Base-by-base conservation (phyloP, 2,888 invertebrate genomes). In the Tiliacea citrago region DNA sequence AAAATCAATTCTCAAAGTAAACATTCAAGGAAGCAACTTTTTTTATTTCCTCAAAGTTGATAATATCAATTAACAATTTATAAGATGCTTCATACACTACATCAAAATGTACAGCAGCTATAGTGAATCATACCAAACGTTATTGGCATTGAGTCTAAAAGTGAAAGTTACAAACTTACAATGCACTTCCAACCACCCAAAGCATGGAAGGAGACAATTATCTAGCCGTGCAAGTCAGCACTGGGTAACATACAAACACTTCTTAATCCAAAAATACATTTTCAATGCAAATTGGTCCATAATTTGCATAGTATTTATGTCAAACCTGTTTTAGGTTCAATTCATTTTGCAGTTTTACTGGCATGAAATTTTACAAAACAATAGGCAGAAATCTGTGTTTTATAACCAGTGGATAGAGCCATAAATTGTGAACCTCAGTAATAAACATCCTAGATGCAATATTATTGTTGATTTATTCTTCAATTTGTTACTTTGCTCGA, bases 101-200 rank as follows among this genome's bases (percentile, higher is more conserved):
- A 87, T 88, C 80, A 78, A 86, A 89, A 87, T 89, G 82, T 88
- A 85, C 77, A 86, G 82, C 84, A 81, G 75, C 79, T 86, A 85
- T 90, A 91, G 92, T 96, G 96, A 96, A 92, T 96, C 95, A 95
- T 92, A 91, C 91, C 82, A 86, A 91, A 94, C 90, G 92, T 95
- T 95, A 95, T 92, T 94, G 95, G 95, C 95, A 95, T 95, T 95
- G 94, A 95, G 93, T 93, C 90, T 93, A 95, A 94, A 96, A 96
- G 96, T 96, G 96, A 96, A 96, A 96, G 96, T 96, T 86, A 89
- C 89, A 96, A 96, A 96, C 96, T 96, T 86, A 89, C 89, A 90
- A 91, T 94, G 92, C 93, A 93, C 92, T 91, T 89, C 90, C 89
- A 88, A 89, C 90, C 89, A 90, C 91, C 90, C 89, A 93, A 93